These are phyloP conservation scores for Nothoprocta perdicaria DNA, from an alignment of 2,113 vertebrate species.

Conservation along the genomic window DNA sequence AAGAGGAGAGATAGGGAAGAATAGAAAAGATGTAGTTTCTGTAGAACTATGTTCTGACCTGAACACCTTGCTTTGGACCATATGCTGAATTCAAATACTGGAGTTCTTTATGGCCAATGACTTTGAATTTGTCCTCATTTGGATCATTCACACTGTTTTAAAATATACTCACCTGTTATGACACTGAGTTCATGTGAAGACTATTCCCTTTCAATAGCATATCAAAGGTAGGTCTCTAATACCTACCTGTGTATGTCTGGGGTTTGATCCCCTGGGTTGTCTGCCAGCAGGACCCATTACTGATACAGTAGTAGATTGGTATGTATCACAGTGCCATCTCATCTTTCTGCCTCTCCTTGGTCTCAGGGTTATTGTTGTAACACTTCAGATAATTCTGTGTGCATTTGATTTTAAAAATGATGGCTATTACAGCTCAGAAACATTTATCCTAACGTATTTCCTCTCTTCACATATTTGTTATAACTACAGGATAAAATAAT, in stretches of 20 bases:
- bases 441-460: background rate
- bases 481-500: background rate
- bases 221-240: background rate
- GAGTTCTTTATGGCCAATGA: background rate
- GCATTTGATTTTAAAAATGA: background rate
- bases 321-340: background rate
- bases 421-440: background rate
- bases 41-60: background rate
- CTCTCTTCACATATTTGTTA: background rate
- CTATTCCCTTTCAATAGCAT: background rate
- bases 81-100: background rate
- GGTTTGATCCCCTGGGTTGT: background rate
- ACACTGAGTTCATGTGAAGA: background rate
- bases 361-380: background rate
- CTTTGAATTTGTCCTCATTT: background rate
- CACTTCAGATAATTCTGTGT: slow-evolving; percentile 4
- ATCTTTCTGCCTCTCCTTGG: background rate
- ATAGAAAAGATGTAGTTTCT: background rate
- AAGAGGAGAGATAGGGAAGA: background rate
- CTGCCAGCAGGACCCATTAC: background rate
- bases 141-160: background rate
- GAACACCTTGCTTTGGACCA: background rate
- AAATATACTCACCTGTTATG: background rate
- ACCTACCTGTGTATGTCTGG: background rate
- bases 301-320: background rate